These are phyloP conservation scores for Enteromius trimaculatus DNA, from an alignment of 2,797 vertebrate species.

Conservation along the genomic window DNA sequence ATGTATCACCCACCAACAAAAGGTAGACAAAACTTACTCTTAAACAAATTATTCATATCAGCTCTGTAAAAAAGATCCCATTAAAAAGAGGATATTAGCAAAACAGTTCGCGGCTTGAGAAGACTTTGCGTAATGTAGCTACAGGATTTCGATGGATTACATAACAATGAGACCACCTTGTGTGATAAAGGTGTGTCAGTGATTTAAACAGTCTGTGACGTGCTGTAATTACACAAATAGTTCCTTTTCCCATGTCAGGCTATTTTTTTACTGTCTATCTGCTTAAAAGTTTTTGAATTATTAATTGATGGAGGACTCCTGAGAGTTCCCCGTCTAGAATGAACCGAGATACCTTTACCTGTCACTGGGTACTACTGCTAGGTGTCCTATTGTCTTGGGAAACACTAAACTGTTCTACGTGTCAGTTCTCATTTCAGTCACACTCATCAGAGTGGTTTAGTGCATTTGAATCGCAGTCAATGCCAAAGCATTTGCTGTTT, in stretches of 20 bases:
- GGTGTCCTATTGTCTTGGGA: conserved; percentile 33
- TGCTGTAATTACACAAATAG: conserved; percentile 54
- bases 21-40: not conserved
- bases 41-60: not conserved
- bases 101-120: not conserved
- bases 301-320: conserved; percentile 52
- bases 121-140: not conserved
- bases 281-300: conserved; percentile 52
- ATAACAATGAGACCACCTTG: conserved; percentile 7
- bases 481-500: not conserved
- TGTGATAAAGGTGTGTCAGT: conserved; percentile 22
- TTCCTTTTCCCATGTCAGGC: conserved; percentile 35
- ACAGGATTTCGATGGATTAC: not conserved
- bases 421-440: not conserved
- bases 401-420: conserved; percentile 25
- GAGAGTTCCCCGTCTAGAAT: conserved; percentile 51
- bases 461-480: not conserved
- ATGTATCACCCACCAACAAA: not conserved
- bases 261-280: conserved; percentile 41
- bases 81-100: not conserved
- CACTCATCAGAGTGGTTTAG: not conserved
- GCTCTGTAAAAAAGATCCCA: not conserved
- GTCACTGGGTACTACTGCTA: conserved; percentile 46
- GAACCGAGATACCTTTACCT: conserved; percentile 56
- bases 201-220: conserved; percentile 35